Percentiles rank a stretch among this genome's conserved stretches.
These are phyloP conservation scores for Oryzias sinensis DNA, from an alignment of 2,797 vertebrate genomes.

Conservation along the genomic window DNA sequence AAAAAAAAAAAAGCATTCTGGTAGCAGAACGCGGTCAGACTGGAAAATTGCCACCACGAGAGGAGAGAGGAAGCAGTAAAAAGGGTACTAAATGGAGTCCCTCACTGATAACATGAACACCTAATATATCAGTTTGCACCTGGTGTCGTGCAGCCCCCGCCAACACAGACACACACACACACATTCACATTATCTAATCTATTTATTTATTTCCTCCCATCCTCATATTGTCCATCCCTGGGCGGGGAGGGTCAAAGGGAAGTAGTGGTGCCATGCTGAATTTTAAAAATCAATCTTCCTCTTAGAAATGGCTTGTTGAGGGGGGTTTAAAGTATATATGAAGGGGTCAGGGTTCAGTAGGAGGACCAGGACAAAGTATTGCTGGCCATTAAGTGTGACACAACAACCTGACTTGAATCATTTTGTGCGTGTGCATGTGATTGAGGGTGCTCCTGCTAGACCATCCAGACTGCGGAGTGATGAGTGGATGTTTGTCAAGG, in stretches of 20 bases:
- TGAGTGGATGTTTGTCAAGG: constrained; percentile 35
- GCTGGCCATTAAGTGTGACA: constrained; percentile 87
- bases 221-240: constrained; percentile 87
- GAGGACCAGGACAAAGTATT: constrained; percentile 79
- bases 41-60: constrained; percentile 77
- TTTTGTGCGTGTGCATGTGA: constrained; percentile 32
- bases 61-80: constrained; percentile 74
- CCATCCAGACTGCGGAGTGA: constrained; percentile 3
- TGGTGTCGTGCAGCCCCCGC: constrained; percentile 62
- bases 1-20: constrained; percentile 75
- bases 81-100: constrained; percentile 59
- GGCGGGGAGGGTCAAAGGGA: constrained; percentile 82
- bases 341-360: constrained; percentile 43
- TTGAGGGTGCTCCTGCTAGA: constrained; percentile 11
- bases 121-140: constrained; percentile 86
- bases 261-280: constrained; percentile 71
- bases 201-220: constrained; percentile 83
- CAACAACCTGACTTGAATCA: constrained; percentile 77
- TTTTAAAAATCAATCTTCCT: constrained; percentile 90
- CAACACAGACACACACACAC: constrained; percentile 59
- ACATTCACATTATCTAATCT: constrained; percentile 28
- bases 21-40: constrained; percentile 71
- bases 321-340: constrained; percentile 12
- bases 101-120: constrained; percentile 75
- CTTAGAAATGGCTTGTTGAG: constrained; percentile 85